These are phyloP conservation scores for Ptychobarbus kaznakovi DNA, from an alignment of 2,797 vertebrate genomes.

Conservation along the genomic window DNA sequence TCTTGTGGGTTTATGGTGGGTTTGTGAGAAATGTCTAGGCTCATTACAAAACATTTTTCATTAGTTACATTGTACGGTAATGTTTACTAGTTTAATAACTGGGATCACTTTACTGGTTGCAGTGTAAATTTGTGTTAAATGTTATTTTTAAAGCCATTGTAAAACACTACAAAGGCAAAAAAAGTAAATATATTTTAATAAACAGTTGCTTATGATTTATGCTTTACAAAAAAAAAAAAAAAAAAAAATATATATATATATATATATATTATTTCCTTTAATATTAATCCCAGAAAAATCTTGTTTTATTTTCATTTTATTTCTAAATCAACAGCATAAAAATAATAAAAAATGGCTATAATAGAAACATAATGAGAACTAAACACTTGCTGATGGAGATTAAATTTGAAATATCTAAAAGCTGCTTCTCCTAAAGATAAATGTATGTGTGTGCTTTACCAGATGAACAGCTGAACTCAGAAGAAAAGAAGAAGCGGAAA, in stretches of 20 bases:
- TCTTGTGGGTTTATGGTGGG: not conserved
- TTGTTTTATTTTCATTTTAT: not conserved
- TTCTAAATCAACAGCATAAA: not conserved
- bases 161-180: not conserved
- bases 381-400: not conserved
- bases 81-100: not conserved
- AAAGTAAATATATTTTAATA: not conserved
- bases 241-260: not conserved
- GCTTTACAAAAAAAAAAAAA: not conserved
- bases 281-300: not conserved
- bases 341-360: not conserved
- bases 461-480: slow-evolving; percentile 96
- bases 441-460: slow-evolving; percentile 24
- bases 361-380: not conserved
- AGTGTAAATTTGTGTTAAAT: not conserved
- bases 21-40: not conserved
- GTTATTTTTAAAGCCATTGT: not conserved
- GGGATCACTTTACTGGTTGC: not conserved
- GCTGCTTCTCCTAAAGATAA: slow-evolving; percentile 2
- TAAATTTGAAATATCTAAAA: not conserved
- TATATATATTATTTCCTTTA: not conserved
- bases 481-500: slow-evolving; percentile 98
- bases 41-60: not conserved
- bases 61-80: not conserved
- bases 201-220: not conserved